These are phyloP conservation scores for Lapara coniferarum DNA, from an alignment of 2,888 invertebrate species.

Conservation along the genomic window DNA sequence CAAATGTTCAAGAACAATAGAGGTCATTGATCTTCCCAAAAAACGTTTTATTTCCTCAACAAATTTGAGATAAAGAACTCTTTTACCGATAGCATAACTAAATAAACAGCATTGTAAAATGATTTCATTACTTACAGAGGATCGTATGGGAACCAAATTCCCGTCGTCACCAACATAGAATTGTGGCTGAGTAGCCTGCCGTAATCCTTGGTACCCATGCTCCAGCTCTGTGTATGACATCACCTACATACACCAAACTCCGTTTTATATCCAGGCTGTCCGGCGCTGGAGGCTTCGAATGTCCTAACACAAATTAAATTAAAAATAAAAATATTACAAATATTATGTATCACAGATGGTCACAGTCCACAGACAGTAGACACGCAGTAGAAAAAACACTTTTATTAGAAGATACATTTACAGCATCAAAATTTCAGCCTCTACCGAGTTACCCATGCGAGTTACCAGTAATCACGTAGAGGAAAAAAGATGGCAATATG, in stretches of 20 bases:
- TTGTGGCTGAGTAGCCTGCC: conserved; percentile 87
- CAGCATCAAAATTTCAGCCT: not conserved
- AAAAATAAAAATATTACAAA: conserved; percentile 33
- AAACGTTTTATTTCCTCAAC: not conserved
- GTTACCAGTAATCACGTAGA: too few relatives aligned
- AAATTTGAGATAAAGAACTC: not conserved
- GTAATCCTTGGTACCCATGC: conserved; percentile 95
- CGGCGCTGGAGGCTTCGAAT: not conserved
- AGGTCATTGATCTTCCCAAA: conserved; percentile 23
- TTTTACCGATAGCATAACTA: conserved; percentile 6
- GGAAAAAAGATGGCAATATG: conserved; percentile 5
- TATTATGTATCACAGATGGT: not conserved
- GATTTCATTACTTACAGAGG: conserved; percentile 78
- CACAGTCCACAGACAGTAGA: too few relatives aligned
- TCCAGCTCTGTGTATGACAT: conserved; percentile 97
- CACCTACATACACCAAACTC: conserved; percentile 63
- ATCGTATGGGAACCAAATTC: conserved; percentile 83
- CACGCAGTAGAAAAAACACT: not conserved
- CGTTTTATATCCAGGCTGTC: not conserved
- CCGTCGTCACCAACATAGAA: conserved; percentile 89
- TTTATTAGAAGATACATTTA: not conserved
- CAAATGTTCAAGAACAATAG: conserved; percentile 23
- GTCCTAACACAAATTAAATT: not conserved
- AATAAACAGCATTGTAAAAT: conserved; percentile 25
- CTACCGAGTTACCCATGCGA: not conserved